Evolutionary conservation across 1,140 invertebrate species (phyloP), one percentile per base, ranked within the genome.

Genomic region (Caerostris darwini): DNA sequence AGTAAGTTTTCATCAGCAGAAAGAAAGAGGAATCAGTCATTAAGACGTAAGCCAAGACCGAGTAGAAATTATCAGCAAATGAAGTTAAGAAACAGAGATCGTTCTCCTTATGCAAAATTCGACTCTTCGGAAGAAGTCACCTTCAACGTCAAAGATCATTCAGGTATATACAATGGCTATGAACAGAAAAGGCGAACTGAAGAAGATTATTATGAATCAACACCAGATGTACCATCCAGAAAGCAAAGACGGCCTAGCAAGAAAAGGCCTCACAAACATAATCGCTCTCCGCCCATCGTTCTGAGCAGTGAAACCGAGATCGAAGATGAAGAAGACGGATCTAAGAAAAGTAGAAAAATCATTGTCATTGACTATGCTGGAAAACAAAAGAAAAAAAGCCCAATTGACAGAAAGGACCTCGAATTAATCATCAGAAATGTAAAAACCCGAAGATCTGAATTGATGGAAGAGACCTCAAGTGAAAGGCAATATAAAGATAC

Each of bases 291-390:
- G 19, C 92, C 92, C 7, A 86, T 94, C 12, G 69, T 94, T 88
- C 53, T 94, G 8, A 94, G 86, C 19, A 85, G 92, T 14, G 92
- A 94, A 81, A 94, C 92, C 3, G 83, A 87, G 8, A 71, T 93
- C 6, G 92, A 94, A 82, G 90, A 85, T 12, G 92, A 89, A 56
- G 92, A 94, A 81, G 92, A 94, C 54, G 92, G 92, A 2, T 81
- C 86, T 5, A 94, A 89, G 50, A 94, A 94, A 71, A 88, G 59
- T 61, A 58, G 92, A 8, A 94, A 94, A 57, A 94, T 94, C 50
- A 94, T 94, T 7, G 92, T 94, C 17, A 94, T 94, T 19, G 92
- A 94, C 34, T 94, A 94, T 64, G 92, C 92, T 7, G 92, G 92
- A 17, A 94, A 53, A 67, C 92, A 83, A 10, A 88, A 94, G 56